Conservation (phyloP, 2,797 vertebrate species). For the Gallinago nigripennis region DNA sequence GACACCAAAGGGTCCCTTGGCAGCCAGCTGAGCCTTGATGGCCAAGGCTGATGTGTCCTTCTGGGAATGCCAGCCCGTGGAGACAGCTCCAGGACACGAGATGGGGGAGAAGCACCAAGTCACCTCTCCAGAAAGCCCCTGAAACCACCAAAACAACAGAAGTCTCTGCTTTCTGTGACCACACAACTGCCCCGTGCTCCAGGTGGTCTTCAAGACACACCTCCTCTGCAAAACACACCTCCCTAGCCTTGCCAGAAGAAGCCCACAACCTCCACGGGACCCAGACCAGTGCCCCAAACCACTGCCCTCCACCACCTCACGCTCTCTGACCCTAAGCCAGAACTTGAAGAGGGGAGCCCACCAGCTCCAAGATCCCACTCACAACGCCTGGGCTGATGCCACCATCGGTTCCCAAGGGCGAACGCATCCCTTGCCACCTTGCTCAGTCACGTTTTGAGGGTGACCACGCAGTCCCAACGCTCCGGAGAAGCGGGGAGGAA, state of each 20-base stretch:
- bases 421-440: background rate
- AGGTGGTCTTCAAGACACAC: background rate
- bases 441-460: background rate
- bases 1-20: accelerated
- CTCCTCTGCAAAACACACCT: background rate
- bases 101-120: background rate
- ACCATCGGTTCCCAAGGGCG: accelerated
- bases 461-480: background rate
- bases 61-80: background rate
- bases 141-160: background rate
- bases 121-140: background rate
- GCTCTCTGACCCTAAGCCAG: background rate
- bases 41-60: background rate
- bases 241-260: background rate
- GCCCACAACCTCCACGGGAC: background rate
- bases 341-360: background rate
- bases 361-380: background rate
- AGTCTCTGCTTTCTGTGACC: background rate
- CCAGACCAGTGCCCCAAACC: background rate
- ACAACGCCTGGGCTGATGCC: accelerated
- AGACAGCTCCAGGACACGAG: background rate
- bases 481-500: background rate
- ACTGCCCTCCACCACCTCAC: background rate
- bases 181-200: background rate
- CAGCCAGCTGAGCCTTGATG: background rate